Conservation (phyloP, 2,797 vertebrate species). For the Adrianichthys oophorus region DNA sequence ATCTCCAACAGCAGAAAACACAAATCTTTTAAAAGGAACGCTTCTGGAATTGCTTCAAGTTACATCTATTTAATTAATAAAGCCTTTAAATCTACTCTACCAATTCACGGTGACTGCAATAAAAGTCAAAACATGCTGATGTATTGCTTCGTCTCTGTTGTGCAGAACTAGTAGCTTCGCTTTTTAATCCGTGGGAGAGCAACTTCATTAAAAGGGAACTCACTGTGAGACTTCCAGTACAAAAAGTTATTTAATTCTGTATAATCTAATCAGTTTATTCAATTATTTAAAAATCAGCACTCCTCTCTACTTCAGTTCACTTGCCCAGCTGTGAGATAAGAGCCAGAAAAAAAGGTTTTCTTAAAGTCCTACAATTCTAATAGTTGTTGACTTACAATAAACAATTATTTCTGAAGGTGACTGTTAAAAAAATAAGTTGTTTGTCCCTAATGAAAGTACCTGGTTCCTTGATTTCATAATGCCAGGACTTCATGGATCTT, state of each 20-base stretch:
- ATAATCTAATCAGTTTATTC: too few relatives aligned
- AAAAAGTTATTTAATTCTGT: too few relatives aligned
- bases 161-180: constrained; percentile 5
- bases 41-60: constrained; percentile 45
- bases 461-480: too few relatives aligned
- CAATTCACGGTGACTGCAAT: constrained; percentile 24
- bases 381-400: too few relatives aligned
- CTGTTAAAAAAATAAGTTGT: too few relatives aligned
- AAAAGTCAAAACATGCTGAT: constrained; percentile 33
- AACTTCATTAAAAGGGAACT: constrained; percentile 9
- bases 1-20: constrained; percentile 29
- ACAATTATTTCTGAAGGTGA: too few relatives aligned
- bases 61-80: constrained; percentile 37
- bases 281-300: too few relatives aligned
- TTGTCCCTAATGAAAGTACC: too few relatives aligned
- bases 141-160: constrained; percentile 17
- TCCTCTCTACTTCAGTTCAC: too few relatives aligned
- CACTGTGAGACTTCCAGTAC: neutral
- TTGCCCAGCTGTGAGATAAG: too few relatives aligned
- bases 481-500: neutral
- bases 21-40: constrained; percentile 14
- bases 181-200: constrained; percentile 4
- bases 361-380: too few relatives aligned
- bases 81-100: constrained; percentile 25
- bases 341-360: too few relatives aligned